Conservation (phyloP, 2,797 vertebrate species). For the Premnoplex brunnescens region DNA sequence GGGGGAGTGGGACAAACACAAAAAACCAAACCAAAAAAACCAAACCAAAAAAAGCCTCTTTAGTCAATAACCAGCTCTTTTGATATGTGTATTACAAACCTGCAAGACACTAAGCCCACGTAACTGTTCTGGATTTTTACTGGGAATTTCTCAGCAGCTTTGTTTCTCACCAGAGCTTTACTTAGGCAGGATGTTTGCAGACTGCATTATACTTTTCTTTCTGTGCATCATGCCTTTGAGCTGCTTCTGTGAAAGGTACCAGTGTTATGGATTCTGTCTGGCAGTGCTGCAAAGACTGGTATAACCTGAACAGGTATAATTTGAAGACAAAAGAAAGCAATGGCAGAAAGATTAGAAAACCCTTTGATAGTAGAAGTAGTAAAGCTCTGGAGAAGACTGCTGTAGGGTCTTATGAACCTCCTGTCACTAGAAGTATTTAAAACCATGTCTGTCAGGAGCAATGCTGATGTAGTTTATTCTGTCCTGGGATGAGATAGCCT, state of each 20-base stretch:
- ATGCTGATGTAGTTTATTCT: not conserved
- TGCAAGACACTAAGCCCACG: not conserved
- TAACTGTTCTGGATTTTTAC: not conserved
- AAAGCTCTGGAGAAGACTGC: not conserved
- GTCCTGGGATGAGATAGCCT: not conserved
- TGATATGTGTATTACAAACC: not conserved
- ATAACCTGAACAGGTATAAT: not conserved
- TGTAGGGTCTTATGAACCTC: not conserved
- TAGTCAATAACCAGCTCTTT: not conserved
- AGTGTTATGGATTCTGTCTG: fast-evolving
- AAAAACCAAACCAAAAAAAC: too few relatives aligned
- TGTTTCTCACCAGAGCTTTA: not conserved
- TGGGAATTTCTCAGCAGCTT: not conserved
- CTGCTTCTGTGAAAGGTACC: not conserved
- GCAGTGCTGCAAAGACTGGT: not conserved
- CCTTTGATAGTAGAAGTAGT: not conserved
- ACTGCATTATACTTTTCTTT: not conserved
- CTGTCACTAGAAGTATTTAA: not conserved
- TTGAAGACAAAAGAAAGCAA: not conserved
- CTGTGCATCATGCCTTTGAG: not conserved
- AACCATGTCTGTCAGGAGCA: not conserved
- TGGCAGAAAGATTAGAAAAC: not conserved
- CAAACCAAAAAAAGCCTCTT: not conserved
- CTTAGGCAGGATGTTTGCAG: not conserved
- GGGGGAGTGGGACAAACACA: too few relatives aligned